A percentile compares a stretch with the other conserved stretches of the same genome.
phyloP scores from a whole-genome alignment of 2,797 vertebrate genomes.

The Urophycis tenuis region DNA sequence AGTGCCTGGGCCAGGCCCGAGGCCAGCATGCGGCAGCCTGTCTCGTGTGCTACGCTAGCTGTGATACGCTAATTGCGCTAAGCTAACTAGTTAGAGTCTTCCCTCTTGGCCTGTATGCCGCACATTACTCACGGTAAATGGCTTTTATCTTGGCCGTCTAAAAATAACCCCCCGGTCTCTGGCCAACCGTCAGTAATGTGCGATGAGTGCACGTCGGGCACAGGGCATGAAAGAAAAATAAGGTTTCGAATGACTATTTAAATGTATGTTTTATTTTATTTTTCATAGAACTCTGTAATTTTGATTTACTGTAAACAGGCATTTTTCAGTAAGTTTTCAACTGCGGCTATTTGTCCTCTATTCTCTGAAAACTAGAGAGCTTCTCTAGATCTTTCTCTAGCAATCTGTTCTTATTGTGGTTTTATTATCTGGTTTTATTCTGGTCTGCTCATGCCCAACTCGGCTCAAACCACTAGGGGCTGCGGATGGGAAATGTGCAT shows the following conservation, averaged over 20 bases:
- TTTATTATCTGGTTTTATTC: not conserved
- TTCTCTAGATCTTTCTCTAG: not conserved
- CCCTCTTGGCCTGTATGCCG: slow-evolving; percentile 51
- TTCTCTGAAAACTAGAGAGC: not conserved
- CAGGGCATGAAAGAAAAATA: slow-evolving; percentile 11
- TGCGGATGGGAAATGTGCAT: not conserved
- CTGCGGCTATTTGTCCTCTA: not conserved
- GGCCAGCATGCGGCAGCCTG: slow-evolving; percentile 3
- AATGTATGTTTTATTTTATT: not conserved
- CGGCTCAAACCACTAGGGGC: not conserved
- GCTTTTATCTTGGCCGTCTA: slow-evolving; percentile 55
- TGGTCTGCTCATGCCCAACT: not conserved
- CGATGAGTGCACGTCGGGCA: slow-evolving; percentile 8
- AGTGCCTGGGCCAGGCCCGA: slow-evolving; percentile 21
- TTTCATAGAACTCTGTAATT: not conserved
- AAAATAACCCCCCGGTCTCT: slow-evolving; percentile 57
- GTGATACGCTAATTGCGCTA: slow-evolving; percentile 2
- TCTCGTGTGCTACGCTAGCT: slow-evolving; percentile 51
- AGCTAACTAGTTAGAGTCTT: slow-evolving; percentile 43
- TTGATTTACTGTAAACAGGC: not conserved
- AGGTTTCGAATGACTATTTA: not conserved
- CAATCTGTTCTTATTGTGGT: not conserved
- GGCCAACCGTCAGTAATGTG: slow-evolving; percentile 25
- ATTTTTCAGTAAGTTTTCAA: not conserved
- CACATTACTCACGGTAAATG: slow-evolving; percentile 55